phyloP scores from a whole-genome alignment of 2,113 vertebrate species.

The Maccullochella peelii region DNA sequence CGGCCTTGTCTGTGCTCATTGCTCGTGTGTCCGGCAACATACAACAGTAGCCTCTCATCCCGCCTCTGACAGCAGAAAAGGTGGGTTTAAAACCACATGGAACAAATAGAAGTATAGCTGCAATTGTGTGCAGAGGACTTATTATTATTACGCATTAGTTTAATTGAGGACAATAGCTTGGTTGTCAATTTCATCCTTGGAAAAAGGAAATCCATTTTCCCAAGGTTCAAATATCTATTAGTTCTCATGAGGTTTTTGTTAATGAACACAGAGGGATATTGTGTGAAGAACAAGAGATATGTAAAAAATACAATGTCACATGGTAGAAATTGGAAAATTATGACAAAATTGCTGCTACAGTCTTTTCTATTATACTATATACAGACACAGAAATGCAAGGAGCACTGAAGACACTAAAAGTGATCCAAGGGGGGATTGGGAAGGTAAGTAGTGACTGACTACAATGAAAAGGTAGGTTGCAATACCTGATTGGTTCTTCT shows the following conservation, averaged over 20 bases:
- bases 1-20: conserved; percentile 58
- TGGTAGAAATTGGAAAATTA: neutral
- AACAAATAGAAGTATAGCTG: conserved; percentile 37
- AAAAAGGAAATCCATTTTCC: conserved; percentile 44
- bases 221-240: conserved; percentile 50
- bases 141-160: conserved; percentile 47
- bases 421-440: neutral
- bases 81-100: conserved; percentile 41
- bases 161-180: conserved; percentile 50
- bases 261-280: conserved; percentile 8
- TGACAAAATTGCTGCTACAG: neutral
- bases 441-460: neutral
- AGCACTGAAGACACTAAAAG: neutral
- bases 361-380: neutral
- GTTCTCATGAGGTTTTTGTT: conserved; percentile 34
- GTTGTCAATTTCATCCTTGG: conserved; percentile 52
- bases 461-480: neutral
- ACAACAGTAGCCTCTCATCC: conserved; percentile 47
- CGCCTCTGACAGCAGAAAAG: conserved; percentile 18
- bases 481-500: neutral
- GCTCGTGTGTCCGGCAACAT: conserved; percentile 12
- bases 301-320: neutral
- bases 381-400: neutral
- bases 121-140: conserved; percentile 34
- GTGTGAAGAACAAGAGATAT: neutral